Conservation (phyloP, 30 jellyfish, hydroid and myxozoan species). For the Aurelia sp. region DNA sequence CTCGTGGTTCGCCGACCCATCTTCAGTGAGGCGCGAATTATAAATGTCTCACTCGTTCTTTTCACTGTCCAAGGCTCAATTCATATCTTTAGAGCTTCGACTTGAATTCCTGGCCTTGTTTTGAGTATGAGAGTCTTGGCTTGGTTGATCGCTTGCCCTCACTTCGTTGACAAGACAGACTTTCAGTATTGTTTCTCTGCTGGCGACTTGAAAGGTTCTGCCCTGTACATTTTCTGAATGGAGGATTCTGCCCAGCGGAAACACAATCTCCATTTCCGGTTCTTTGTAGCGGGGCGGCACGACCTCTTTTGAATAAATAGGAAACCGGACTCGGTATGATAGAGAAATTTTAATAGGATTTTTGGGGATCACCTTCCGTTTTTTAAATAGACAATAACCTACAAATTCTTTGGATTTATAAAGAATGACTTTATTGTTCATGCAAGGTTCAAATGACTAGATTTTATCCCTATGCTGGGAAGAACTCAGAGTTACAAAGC, state of each 20-base stretch:
- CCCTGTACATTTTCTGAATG: conserved; percentile 61
- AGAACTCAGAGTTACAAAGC: too few species aligned
- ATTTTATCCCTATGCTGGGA: too few species aligned
- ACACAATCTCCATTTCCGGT: conserved; percentile 65
- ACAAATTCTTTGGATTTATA: too few species aligned
- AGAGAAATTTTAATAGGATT: conserved; percentile 20
- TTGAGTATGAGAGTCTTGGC: neutral
- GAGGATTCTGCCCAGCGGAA: conserved; percentile 79
- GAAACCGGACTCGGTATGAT: conserved; percentile 44
- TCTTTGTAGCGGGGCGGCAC: conserved; percentile 24
- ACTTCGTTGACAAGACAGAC: conserved; percentile 45
- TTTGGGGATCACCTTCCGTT: conserved; percentile 17
- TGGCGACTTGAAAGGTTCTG: conserved; percentile 64
- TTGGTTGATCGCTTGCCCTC: conserved; percentile 48
- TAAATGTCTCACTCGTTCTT: neutral
- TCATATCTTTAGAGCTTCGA: conserved; percentile 27
- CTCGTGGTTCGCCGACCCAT: conserved; percentile 72
- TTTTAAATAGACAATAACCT: too few species aligned
- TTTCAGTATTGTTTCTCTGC: conserved; percentile 64
- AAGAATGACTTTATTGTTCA: too few species aligned
- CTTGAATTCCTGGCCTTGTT: conserved; percentile 19
- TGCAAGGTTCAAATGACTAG: conserved; percentile 2
- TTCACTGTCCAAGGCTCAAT: conserved; percentile 8
- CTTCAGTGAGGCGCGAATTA: conserved; percentile 58
- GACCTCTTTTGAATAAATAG: neutral